phyloP scores from a whole-genome alignment of 2,888 invertebrate genomes.

The Corbicula japonica region DNA sequence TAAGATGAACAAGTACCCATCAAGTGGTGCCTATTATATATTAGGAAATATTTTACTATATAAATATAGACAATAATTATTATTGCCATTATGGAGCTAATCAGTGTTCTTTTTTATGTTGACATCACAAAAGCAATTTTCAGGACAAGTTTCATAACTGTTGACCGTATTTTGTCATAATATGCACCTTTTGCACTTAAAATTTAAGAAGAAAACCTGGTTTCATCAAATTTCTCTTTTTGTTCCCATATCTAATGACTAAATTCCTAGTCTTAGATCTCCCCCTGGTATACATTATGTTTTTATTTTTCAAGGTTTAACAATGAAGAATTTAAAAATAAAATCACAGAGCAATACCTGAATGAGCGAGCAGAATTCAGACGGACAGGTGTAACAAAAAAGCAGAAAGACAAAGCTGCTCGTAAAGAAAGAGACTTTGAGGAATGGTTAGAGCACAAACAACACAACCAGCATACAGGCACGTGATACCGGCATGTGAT shows the following conservation, averaged over 20 bases:
- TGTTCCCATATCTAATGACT: not conserved
- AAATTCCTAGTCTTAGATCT: no score
- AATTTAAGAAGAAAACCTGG: not conserved
- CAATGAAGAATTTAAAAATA: slow-evolving; percentile 91
- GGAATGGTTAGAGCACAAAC: slow-evolving; percentile 12
- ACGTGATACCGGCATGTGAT: not conserved
- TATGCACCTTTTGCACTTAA: not conserved
- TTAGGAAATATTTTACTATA: not conserved
- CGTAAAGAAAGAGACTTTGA: slow-evolving; percentile 31
- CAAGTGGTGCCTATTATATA: not conserved
- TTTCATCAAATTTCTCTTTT: not conserved
- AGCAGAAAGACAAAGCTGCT: slow-evolving; percentile 46
- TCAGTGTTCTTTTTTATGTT: no score
- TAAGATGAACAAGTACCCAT: not conserved
- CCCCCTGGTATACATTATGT: no score
- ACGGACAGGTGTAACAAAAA: slow-evolving; percentile 90
- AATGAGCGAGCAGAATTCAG: slow-evolving; percentile 93
- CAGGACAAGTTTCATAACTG: not conserved
- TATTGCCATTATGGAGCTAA: no score
- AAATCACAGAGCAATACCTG: slow-evolving; percentile 93
- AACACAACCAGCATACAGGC: not conserved
- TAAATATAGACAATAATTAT: not conserved
- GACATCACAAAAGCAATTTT: not conserved
- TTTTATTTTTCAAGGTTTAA: slow-evolving; percentile 87
- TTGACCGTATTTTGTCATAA: not conserved